Evolutionary conservation across 2,888 invertebrate genomes (phyloP).

Genomic region (Zele albiditarsus): DNA sequence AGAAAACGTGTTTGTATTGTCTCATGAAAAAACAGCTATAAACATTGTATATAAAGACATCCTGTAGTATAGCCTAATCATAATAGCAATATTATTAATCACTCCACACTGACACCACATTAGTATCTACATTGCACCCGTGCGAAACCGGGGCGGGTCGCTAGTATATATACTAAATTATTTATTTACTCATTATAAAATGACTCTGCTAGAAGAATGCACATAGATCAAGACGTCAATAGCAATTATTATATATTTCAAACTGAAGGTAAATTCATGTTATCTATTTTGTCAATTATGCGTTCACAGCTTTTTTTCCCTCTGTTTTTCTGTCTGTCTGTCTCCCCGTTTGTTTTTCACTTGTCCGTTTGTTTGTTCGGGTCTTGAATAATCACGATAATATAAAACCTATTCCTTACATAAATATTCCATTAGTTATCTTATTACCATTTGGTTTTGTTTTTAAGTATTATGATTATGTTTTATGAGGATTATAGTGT

Average conservation of each 20-base stretch:
- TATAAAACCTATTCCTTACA: conserved; percentile 47
- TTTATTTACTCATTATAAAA: conserved; percentile 39
- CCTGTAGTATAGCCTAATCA: no score
- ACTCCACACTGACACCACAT: no score
- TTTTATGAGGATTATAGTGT: conserved; percentile 51
- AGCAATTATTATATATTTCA: not conserved
- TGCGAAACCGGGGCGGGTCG: no score
- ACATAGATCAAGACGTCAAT: conserved; percentile 18
- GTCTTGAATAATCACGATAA: conserved; percentile 35
- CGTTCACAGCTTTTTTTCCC: no score
- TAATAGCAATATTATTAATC: no score
- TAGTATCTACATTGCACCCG: no score
- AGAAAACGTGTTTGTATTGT: no score
- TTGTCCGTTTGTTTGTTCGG: conserved; percentile 21
- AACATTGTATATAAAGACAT: no score
- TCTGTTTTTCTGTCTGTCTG: no score
- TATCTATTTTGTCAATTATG: conserved; percentile 43
- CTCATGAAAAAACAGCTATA: no score
- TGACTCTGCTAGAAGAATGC: conserved; percentile 31
- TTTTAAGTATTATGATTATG: conserved; percentile 49
- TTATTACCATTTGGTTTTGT: conserved; percentile 14
- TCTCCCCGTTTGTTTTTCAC: no score
- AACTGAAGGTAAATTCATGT: conserved; percentile 15
- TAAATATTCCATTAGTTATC: conserved; percentile 32
- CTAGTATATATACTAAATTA: no score